phyloP scores from a whole-genome alignment of 2,797 vertebrate genomes.

The Bothrops alternatus region DNA sequence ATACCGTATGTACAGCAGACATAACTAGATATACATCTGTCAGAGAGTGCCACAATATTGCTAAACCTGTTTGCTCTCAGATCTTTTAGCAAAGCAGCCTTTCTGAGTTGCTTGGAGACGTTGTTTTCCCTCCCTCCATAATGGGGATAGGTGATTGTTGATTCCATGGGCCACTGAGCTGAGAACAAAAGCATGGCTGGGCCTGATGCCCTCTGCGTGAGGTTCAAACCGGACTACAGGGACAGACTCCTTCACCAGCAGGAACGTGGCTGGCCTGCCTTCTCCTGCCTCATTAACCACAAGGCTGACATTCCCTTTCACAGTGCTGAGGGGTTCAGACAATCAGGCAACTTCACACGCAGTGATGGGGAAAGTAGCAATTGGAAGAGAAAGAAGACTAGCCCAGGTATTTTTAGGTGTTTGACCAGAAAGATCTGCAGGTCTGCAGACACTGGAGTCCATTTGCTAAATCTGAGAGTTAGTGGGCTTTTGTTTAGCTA shows the following conservation, averaged over 20 bases:
- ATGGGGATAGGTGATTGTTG: constrained; percentile 81
- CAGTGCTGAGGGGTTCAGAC: constrained; percentile 40
- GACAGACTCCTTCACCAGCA: constrained; percentile 85
- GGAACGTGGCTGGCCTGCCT: constrained; percentile 78
- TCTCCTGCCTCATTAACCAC: constrained; percentile 77
- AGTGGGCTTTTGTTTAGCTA: not conserved
- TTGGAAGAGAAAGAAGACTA: constrained; percentile 54
- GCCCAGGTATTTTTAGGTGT: constrained; percentile 64
- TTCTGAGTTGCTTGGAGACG: constrained; percentile 82
- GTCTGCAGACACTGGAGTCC: constrained; percentile 41
- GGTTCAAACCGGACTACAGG: constrained; percentile 90
- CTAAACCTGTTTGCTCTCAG: constrained; percentile 61
- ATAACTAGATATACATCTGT: constrained; percentile 17
- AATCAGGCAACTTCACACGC: constrained; percentile 43
- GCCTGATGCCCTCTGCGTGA: constrained; percentile 93
- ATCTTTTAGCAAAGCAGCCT: constrained; percentile 59
- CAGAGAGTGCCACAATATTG: constrained; percentile 26
- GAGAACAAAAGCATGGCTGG: constrained; percentile 85
- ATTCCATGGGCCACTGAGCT: constrained; percentile 67
- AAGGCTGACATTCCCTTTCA: constrained; percentile 72
- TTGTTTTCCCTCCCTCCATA: constrained; percentile 78
- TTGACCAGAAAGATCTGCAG: constrained; percentile 54
- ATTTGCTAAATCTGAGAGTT: not conserved
- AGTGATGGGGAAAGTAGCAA: constrained; percentile 57
- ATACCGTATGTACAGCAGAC: not conserved